Conservation (phyloP, 2,113 vertebrate genomes). For the Salvelinus namaycush region DNA sequence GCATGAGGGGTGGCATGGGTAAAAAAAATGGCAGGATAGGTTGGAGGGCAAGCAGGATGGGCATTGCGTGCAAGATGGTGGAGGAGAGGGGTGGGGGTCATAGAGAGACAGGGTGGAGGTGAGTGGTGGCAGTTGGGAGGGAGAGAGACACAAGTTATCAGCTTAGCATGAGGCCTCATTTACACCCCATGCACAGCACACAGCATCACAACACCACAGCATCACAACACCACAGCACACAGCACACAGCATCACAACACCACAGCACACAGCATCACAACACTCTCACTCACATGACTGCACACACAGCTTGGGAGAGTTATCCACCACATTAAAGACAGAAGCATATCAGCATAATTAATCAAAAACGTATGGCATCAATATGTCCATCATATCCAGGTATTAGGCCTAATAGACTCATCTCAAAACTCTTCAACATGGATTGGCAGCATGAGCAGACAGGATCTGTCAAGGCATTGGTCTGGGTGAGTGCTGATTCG, state of each 20-base stretch:
- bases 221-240: neutral
- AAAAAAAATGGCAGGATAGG: slow-evolving; percentile 6
- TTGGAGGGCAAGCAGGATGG: slow-evolving; percentile 28
- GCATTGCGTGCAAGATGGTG: neutral
- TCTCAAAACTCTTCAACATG: no score
- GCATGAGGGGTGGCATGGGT: slow-evolving; percentile 25
- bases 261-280: neutral
- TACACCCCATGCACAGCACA: slow-evolving; percentile 1
- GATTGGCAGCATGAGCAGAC: neutral
- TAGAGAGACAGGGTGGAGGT: slow-evolving; percentile 1
- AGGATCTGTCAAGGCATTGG: neutral
- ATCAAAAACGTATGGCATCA: no score
- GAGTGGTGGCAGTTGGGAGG: neutral
- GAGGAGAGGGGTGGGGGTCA: slow-evolving; percentile 7
- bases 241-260: neutral
- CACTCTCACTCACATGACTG: neutral
- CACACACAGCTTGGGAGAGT: no score
- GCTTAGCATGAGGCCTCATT: slow-evolving; percentile 22
- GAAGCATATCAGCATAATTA: no score
- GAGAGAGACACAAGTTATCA: slow-evolving; percentile 28
- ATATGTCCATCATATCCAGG: no score
- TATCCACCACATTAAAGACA: no score
- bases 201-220: neutral
- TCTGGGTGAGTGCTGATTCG: neutral
- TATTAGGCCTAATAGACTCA: no score